Base-by-base conservation (phyloP, 2,888 invertebrate species). In the Noctua pronuba region DNA sequence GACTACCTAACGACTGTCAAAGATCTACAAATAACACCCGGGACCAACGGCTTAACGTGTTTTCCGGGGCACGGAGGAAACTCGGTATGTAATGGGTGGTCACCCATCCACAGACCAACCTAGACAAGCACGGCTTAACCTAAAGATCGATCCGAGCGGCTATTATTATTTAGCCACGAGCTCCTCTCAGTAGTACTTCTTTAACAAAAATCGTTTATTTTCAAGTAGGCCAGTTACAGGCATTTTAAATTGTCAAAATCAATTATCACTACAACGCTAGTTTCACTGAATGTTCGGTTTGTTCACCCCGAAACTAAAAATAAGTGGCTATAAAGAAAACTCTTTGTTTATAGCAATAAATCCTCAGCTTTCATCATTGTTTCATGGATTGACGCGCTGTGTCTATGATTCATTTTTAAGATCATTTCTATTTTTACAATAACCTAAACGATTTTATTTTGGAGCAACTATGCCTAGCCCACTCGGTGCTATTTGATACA, bases 221-320 rank as follows among this genome's bases (percentile, higher is more conserved):
- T 16, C 28, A 28, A 55, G 55, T 58, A 28, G 18, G 28, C 7
- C 41, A 41, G 41, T 41, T n/a, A n/a, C 55, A 55, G n/a, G n/a
- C 58, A 8, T 10, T 31, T 31, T 18, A 60, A 31, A 31, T 18
- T 31, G 60, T 8, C 60, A 60, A 31, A 60, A 31, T n/a, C 44
- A 18, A 46, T 72, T 55, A 38, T 31, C 46, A 64, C 3, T 80
- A 52, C 24, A 64, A 38, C 65, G 28, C 16, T n/a, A 71, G 55
- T 38, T 55, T 3, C 62, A 64, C 7, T 38, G 44, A 79, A 24
- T 55, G 8, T 11, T 55, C 38, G 0, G 73, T 80, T 11, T 64
- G n/a, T 80, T 78, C 73, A 80, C 55, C 73, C 80, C 38, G 3
- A 55, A 64, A 58, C 80, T 38, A 78, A 73, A 72, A 65, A 80